phyloP scores from a whole-genome alignment of 2,113 vertebrate genomes.

The Panthera leo region DNA sequence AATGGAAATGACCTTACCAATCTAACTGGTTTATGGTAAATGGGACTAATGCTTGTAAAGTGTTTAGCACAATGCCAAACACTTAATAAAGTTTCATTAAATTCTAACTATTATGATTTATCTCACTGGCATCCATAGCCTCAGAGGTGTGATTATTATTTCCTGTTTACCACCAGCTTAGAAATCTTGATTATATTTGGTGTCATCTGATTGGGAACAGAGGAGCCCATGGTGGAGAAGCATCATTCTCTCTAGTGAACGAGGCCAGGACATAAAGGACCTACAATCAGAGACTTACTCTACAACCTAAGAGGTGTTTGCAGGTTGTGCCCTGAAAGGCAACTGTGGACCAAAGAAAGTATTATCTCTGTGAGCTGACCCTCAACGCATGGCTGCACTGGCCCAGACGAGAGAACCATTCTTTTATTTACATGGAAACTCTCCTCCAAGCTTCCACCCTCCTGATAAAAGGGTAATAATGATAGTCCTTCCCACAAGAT shows the following conservation, averaged over 20 bases:
- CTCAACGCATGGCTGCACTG: no score
- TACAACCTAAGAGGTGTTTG: background rate
- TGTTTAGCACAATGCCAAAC: background rate
- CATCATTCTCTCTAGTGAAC: background rate
- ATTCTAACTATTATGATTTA: background rate
- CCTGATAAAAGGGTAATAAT: background rate
- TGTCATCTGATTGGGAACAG: background rate
- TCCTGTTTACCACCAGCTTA: background rate
- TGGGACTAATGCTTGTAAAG: background rate
- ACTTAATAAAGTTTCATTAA: background rate
- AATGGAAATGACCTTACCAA: background rate
- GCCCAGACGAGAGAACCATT: accelerated
- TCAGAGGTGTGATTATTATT: background rate
- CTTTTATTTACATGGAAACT: background rate
- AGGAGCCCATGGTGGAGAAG: background rate
- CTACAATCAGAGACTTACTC: background rate
- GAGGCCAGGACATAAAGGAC: background rate
- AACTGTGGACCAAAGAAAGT: background rate
- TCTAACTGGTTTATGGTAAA: background rate
- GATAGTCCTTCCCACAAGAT: accelerated
- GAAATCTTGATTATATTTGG: background rate
- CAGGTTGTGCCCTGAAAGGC: background rate
- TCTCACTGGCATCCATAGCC: background rate
- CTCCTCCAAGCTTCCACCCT: background rate
- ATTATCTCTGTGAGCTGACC: background rate